Evolutionary conservation across 2,113 vertebrate species (phyloP).

Genomic region (Heterotis niloticus): DNA sequence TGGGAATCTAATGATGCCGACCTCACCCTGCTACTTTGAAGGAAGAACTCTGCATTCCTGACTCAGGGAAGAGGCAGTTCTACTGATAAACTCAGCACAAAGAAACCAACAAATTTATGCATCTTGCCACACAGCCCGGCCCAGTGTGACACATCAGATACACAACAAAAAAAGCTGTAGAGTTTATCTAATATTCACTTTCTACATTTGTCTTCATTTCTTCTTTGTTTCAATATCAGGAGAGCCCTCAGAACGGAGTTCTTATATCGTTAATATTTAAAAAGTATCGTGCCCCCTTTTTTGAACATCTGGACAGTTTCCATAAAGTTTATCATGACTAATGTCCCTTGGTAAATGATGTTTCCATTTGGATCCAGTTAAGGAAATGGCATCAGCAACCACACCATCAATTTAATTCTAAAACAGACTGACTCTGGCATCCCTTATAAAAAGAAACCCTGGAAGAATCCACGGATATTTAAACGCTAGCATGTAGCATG

Average conservation of each 20-base stretch:
- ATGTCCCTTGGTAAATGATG: background rate
- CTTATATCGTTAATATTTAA: too few relatives aligned
- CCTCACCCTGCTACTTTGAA: slow-evolving; percentile 25
- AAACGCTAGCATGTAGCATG: background rate
- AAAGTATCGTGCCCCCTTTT: background rate
- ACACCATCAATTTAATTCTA: too few relatives aligned
- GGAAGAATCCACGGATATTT: background rate
- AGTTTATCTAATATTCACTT: background rate
- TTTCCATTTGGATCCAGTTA: background rate
- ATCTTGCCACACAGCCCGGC: background rate
- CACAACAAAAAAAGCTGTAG: background rate
- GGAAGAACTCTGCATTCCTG: slow-evolving; percentile 41
- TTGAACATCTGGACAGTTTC: background rate
- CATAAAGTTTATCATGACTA: background rate
- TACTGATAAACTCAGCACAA: slow-evolving; percentile 9
- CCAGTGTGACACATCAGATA: background rate
- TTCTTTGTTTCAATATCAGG: background rate
- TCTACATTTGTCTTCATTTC: background rate
- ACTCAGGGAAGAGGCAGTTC: slow-evolving; percentile 5
- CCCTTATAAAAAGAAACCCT: too few relatives aligned
- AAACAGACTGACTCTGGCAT: too few relatives aligned
- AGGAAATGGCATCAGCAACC: background rate
- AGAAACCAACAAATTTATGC: background rate
- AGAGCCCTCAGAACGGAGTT: background rate
- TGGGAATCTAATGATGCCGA: slow-evolving; percentile 29